Evolutionary conservation across 2,888 invertebrate genomes (phyloP).

Genomic region (Phrixothrix hirtus): DNA sequence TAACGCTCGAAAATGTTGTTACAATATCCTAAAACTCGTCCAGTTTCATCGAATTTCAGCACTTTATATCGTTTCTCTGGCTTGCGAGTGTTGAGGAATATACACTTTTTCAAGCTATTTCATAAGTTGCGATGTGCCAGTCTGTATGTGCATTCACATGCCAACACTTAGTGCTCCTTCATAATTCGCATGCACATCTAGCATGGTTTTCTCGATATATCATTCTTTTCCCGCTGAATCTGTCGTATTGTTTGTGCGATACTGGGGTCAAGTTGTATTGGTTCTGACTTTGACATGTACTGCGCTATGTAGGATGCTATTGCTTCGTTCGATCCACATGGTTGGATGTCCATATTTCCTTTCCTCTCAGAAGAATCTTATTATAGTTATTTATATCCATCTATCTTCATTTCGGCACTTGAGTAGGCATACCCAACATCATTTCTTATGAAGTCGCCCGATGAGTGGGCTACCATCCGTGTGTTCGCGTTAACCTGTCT

Average conservation of each 20-base stretch:
- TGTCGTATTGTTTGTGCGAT: conserved; percentile 1
- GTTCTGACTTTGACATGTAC: conserved; percentile 12
- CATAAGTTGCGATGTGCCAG: no score
- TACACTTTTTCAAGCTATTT: no score
- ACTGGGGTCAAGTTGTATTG: neutral
- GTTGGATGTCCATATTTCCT: conserved; percentile 33
- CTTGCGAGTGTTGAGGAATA: no score
- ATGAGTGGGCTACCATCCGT: no score
- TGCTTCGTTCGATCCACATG: conserved; percentile 27
- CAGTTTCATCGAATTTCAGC: no score
- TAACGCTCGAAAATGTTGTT: no score
- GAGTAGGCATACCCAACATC: neutral
- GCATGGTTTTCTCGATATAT: neutral
- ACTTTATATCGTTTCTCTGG: no score
- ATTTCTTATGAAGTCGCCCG: no score
- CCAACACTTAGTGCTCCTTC: no score
- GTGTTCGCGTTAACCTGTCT: no score
- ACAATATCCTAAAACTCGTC: no score
- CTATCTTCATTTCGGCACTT: neutral
- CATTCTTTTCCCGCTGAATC: conserved; percentile 1
- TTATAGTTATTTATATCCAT: conserved; percentile 3
- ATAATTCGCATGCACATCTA: neutral
- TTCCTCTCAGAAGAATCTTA: conserved; percentile 2
- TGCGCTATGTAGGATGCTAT: conserved; percentile 30
- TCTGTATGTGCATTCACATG: no score